These are phyloP conservation scores for Drosophila engyochracea DNA, from an alignment of 2,888 invertebrate species.

Conservation along the genomic window DNA sequence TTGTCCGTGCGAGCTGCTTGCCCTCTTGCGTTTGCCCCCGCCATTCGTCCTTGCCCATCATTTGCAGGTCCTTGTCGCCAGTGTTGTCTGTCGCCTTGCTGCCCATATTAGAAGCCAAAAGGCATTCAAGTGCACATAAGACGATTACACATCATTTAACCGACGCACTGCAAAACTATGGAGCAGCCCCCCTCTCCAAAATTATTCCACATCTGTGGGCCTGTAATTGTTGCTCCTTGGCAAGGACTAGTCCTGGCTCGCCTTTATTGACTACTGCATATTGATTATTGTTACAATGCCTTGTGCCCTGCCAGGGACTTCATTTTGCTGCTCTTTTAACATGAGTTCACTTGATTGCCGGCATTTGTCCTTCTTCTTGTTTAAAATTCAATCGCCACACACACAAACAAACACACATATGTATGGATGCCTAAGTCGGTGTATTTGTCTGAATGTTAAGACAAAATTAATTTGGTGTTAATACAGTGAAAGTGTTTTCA, in stretches of 20 bases:
- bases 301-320: constrained; percentile 35
- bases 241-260: constrained; percentile 22
- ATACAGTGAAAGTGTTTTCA: constrained; percentile 73
- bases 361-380: constrained; percentile 70
- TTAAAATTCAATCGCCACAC: constrained; percentile 73
- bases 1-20: constrained; percentile 36
- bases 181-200: background rate
- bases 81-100: constrained; percentile 59
- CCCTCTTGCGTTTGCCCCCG: constrained; percentile 4
- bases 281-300: constrained; percentile 79
- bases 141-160: constrained; percentile 85
- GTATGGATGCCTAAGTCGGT: background rate
- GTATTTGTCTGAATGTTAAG: constrained; percentile 28
- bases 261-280: constrained; percentile 72
- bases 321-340: constrained; percentile 56
- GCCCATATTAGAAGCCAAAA: constrained; percentile 82
- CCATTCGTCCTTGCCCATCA: constrained; percentile 35
- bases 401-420: constrained; percentile 24
- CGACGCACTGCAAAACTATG: constrained; percentile 77
- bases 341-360: constrained; percentile 72
- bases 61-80: constrained; percentile 60
- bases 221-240: constrained; percentile 75
- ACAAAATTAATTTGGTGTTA: constrained; percentile 76
- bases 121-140: constrained; percentile 84
- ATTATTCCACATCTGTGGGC: constrained; percentile 22